Percentiles rank a stretch among this genome's conserved stretches.
These are phyloP conservation scores for Microcebus tavaratra DNA, from an alignment of 2,113 vertebrate species.

Conservation along the genomic window DNA sequence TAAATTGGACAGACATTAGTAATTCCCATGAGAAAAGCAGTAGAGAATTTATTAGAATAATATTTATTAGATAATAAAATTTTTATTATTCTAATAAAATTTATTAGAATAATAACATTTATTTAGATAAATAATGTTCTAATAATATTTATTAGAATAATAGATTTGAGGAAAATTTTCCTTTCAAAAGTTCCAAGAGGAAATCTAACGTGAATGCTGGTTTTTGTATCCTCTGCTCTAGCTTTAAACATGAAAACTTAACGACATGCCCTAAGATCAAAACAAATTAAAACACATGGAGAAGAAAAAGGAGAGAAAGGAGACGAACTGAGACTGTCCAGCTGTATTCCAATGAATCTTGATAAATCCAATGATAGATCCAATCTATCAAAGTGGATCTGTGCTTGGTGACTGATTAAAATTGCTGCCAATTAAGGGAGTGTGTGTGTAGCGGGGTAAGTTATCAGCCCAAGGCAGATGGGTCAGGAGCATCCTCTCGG, in stretches of 20 bases:
- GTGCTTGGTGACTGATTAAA: background rate
- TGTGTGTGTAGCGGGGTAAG: background rate
- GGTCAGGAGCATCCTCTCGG: rapidly evolving
- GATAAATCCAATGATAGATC: no score
- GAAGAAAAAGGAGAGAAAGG: background rate
- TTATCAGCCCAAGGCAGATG: background rate
- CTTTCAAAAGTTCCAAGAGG: background rate
- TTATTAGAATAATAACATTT: background rate
- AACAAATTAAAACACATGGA: background rate
- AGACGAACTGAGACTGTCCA: background rate
- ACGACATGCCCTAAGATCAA: background rate
- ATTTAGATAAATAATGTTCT: no score
- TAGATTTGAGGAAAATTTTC: background rate
- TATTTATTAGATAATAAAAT: no score
- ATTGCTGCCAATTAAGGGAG: background rate
- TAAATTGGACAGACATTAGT: background rate
- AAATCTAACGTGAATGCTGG: background rate
- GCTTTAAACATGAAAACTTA: background rate
- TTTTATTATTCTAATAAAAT: no score
- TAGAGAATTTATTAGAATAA: background rate
- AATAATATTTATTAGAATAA: background rate
- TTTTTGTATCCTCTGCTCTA: background rate
- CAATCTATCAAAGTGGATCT: no score
- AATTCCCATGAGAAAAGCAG: background rate
- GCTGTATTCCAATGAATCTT: background rate